Evolutionary conservation across 2,888 invertebrate species (phyloP).

Genomic region (Dynastes hyllus): DNA sequence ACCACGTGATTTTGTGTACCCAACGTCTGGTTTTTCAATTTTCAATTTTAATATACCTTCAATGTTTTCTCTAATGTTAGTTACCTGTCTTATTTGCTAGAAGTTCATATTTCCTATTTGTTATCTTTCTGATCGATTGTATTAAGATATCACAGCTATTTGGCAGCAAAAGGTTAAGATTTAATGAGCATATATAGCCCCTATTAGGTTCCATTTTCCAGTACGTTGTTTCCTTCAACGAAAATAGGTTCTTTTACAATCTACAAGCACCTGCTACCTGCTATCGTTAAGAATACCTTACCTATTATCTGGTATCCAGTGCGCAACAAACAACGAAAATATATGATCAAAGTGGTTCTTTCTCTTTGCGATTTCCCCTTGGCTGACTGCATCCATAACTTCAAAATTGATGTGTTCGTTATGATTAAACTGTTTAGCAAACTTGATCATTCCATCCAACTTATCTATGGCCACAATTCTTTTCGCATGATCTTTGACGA

Average conservation of each 20-base stretch:
- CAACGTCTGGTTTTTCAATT: no score
- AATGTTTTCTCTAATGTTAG: no score
- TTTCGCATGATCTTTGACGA: background rate
- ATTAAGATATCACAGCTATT: no score
- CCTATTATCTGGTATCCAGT: conserved; percentile 35
- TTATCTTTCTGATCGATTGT: no score
- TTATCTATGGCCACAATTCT: conserved; percentile 3
- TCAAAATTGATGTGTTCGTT: background rate
- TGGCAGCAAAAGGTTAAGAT: background rate
- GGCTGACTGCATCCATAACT: background rate
- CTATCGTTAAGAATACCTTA: background rate
- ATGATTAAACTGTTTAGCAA: background rate
- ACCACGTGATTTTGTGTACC: no score
- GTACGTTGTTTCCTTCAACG: no score
- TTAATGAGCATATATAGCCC: no score
- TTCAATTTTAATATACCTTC: no score
- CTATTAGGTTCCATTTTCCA: no score
- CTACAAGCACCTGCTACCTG: no score
- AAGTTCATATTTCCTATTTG: no score
- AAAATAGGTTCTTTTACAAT: background rate
- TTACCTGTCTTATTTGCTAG: no score
- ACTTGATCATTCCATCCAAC: background rate
- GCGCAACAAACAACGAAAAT: conserved; percentile 20
- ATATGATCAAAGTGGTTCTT: background rate
- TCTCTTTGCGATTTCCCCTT: background rate